Base-by-base conservation (phyloP, 2,113 vertebrate species). In the Pangasianodon hypophthalmus region DNA sequence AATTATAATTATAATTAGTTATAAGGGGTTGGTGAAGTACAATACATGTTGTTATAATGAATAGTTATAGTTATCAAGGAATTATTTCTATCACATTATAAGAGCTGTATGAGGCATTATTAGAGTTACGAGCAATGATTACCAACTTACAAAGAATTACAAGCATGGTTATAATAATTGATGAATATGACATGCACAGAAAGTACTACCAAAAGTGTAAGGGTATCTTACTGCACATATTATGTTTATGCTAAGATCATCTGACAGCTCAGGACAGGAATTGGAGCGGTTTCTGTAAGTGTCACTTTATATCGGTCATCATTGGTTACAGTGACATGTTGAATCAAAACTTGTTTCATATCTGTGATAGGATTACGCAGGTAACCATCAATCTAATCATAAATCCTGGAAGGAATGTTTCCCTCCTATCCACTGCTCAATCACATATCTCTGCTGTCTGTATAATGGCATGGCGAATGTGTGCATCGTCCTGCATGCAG, bases 401-500 rank as follows among this genome's bases (percentile, higher is more conserved):
- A 67, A 44, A 56, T 29, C 29, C 60, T 56, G 14, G n/a, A 84
- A 73, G 50, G 32, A 84, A 46, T 56, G 44, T 19, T 81, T 84
- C 52, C 73, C 44, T 37, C 46, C 14, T 24, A 4, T 24, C 4
- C 56, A 32, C 44, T 50, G 6, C 46, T 24, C n/a, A 29, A 52
- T 80, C 32, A 19, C 46, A 32, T 69, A 9, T 85, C 52, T 80
- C 56, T 84, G 29, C 1, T 37, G 79, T 60, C 60, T 44, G 1
- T 82, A 1, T 10, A n/a, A 32, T n/a, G 64, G 87, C 79, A 84
- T 88, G 89, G 26, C 24, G 13, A 64, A 85, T 62, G 84, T 89
- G 82, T 75, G 73, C 26, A 58, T 50, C 56, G 56, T 77, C 86
- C 80, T 52, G 87, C 91, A 89, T 87, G 89, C 67, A 21, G 48